A percentile compares a stretch with the other conserved stretches of the same genome.
phyloP scores from a whole-genome alignment of 2,113 vertebrate species.

The Struthidea cinerea region DNA sequence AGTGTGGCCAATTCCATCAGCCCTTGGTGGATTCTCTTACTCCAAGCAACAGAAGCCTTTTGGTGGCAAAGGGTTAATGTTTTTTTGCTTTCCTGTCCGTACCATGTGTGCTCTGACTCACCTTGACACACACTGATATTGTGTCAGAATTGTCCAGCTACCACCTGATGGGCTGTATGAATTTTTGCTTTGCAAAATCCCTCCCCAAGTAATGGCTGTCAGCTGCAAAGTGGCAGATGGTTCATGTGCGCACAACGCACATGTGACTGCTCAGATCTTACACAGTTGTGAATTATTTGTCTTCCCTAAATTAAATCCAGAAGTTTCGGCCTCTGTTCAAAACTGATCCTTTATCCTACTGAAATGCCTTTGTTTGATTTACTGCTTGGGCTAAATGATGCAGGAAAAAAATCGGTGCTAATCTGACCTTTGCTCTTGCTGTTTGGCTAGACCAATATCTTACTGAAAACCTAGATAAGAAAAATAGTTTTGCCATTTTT shows the following conservation, averaged over 20 bases:
- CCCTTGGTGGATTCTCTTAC: neutral
- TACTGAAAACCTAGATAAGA: conserved; percentile 1
- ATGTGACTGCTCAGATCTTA: neutral
- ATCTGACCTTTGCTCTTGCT: conserved; percentile 21
- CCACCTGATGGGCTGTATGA: neutral
- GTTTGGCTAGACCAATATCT: neutral
- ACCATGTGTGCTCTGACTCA: neutral
- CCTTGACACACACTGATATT: neutral
- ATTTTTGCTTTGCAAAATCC: neutral
- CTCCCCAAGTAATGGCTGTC: neutral
- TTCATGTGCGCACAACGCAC: rapidly evolving
- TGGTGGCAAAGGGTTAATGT: neutral
- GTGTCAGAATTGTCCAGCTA: neutral
- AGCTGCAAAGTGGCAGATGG: neutral
- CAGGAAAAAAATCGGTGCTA: neutral
- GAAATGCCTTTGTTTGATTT: neutral
- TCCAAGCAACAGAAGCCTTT: neutral
- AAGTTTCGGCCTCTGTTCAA: neutral
- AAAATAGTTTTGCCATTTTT: neutral
- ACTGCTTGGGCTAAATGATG: neutral
- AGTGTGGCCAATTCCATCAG: neutral
- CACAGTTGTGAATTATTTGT: conserved; percentile 20
- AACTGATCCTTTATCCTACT: neutral
- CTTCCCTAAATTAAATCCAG: conserved; percentile 20
- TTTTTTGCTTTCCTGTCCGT: neutral